Conservation (phyloP, 1,140 invertebrate species). For the Drosophila tristis region DNA sequence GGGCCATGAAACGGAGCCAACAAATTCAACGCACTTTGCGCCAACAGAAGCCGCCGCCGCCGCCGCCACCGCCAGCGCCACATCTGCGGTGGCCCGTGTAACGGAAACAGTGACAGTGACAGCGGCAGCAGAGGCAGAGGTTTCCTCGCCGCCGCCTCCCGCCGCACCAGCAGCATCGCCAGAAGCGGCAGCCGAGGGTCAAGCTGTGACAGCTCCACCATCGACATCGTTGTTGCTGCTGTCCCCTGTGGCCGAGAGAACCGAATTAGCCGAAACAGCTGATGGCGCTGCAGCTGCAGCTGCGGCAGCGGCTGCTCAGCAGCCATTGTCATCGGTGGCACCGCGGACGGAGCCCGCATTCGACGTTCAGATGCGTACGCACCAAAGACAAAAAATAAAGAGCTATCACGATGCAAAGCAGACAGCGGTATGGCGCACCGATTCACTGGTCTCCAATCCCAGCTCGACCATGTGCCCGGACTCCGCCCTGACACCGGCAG, state of each 20-base stretch:
- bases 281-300: conserved; percentile 28
- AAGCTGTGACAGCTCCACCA: conserved; percentile 38
- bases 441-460: conserved; percentile 71
- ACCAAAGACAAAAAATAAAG: conserved; percentile 75
- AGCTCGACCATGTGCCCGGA: conserved; percentile 53
- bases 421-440: conserved; percentile 70
- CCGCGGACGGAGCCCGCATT: conserved; percentile 47
- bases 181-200: conserved; percentile 34
- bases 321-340: conserved; percentile 17
- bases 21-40: conserved; percentile 45
- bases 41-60: conserved; percentile 31
- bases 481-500: not conserved
- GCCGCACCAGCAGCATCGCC: conserved; percentile 12
- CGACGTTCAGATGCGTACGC: conserved; percentile 74
- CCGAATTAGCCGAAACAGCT: conserved; percentile 60
- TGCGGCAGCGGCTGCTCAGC: conserved; percentile 4
- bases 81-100: conserved; percentile 22
- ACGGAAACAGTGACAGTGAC: conserved; percentile 44
- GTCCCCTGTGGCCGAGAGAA: conserved; percentile 51
- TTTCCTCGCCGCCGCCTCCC: conserved; percentile 21
- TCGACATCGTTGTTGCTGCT: conserved; percentile 16
- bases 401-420: conserved; percentile 77
- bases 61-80: not conserved
- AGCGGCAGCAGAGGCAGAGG: conserved; percentile 15
- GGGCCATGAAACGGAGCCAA: conserved; percentile 57